Evolutionary conservation across 2,113 vertebrate species (phyloP).

Genomic region (Tachysurus vachellii): DNA sequence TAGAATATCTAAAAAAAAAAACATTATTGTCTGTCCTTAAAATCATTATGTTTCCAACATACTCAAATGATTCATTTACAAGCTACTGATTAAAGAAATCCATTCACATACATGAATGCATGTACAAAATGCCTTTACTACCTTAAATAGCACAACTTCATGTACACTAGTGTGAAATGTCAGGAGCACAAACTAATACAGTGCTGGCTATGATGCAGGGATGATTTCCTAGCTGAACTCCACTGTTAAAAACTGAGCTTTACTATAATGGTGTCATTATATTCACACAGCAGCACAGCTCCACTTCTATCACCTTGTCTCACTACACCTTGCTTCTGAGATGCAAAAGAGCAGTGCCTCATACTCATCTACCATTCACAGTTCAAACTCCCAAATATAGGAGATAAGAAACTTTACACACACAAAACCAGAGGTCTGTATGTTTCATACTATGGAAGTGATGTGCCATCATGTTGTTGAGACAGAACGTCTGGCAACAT

Average conservation of each 20-base stretch:
- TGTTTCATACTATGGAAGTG: neutral
- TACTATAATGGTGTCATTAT: neutral
- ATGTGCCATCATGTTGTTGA: neutral
- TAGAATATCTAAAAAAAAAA: neutral
- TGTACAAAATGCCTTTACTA: neutral
- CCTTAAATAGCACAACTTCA: neutral
- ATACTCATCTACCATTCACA: neutral
- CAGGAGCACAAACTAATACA: neutral
- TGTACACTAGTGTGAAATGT: neutral
- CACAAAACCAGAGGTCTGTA: neutral
- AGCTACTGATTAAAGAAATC: too few relatives aligned
- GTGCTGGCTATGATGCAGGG: neutral
- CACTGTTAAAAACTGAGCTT: neutral
- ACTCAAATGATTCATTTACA: neutral
- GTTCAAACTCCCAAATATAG: neutral
- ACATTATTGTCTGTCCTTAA: neutral
- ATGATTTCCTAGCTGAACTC: slow-evolving; percentile 19
- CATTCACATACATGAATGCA: too few relatives aligned
- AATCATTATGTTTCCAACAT: neutral
- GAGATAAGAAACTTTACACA: neutral
- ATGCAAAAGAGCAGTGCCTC: neutral
- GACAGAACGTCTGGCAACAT: neutral
- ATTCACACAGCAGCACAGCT: neutral
- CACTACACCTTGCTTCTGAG: neutral
- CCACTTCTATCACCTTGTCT: neutral